Base-by-base conservation (phyloP, 1,140 invertebrate genomes). In the Achatina immaculata region DNA sequence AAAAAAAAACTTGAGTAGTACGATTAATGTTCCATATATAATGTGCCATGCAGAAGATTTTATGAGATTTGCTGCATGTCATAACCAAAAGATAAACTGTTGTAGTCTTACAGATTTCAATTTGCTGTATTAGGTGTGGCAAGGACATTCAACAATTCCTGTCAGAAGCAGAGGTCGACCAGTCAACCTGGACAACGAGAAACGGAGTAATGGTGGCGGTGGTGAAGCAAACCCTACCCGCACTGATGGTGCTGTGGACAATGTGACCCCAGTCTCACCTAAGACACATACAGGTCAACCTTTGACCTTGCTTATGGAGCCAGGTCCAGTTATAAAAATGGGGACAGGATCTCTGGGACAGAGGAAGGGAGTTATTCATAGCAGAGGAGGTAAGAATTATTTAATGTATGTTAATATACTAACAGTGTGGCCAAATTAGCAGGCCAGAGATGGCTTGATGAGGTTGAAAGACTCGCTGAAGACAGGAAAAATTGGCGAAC, bases 291-390 rank as follows among this genome's bases (percentile, higher is more conserved):
- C 34, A 24, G 21, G 28, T 58, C 72, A 38, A 28, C 40, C 55
- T 28, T 28, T 21, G 1, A 76, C 66, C 31, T n/a, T 82, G 38
- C 73, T 80, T 36, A 80, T 84, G 34, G 76, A 72, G 45, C 69
- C 77, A 19, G 81, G 83, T 4, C 83, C 83, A 0, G 81, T 84
- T 40, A 84, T 84, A 31, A 79, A 80, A 34, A 82, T 84, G 83
- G 81, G 81, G 38, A 83, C 73, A 79, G 73, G 62, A 7, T 78
- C 73, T 24, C 36, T 83, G n/a, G 78, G 72, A 14, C 68, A 73
- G 31, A 65, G 82, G 31, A 78, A 79, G 21, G 77, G 78, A 11
- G 6, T 31, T 28, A 31, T 66, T 19, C 43, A 51, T 36, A 58
- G 19, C 21, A 62, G 58, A 62, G 58, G 58, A 31, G 58, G n/a